Base-by-base conservation (phyloP, 1,140 invertebrate species). In the Armadillidium nasatum region DNA sequence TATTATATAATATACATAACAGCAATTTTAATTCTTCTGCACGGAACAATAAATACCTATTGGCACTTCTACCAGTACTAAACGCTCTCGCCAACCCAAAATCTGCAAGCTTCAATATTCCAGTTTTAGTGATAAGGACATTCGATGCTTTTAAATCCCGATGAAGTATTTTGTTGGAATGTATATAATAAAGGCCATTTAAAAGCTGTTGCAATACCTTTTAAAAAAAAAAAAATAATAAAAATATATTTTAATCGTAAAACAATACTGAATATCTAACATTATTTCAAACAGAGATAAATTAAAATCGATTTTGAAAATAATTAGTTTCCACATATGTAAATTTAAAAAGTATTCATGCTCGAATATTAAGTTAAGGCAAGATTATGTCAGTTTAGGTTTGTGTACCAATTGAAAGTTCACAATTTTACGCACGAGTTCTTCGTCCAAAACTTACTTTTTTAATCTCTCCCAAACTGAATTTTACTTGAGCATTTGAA, bases 181-280 rank as follows among this genome's bases (percentile, higher is more conserved):
- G 96, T 84, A 98, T 98, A 83, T 96, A 98, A 85, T 96, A 98
- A 0, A 99, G 86, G 23, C 97, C 97, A 85, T 98, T 96, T 0
- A 99, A 86, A 46, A 99, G 86, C 84, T 99, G 97, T 84, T 98
- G 94, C 91, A 99, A 96, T 0, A 96, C 94, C 87, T 96, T 69
- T 0, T 60, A 10, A 54, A 10, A 70, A 71, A 76, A 72, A 33
- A n/a, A 67, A 1, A 46, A 44, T 33, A 33, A 33, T 33, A 33
- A 1, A 33, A 33, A 33, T 33, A 33, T 33, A 33, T 33, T 33
- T 33, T 6, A 33, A 33, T 3, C 33, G 33, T 6, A 33, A 33
- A 33, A 3, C 33, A 33, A 33, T n/a, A n/a, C n/a, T n/a, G n/a
- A n/a, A n/a, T n/a, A n/a, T n/a, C n/a, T n/a, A n/a, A n/a, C n/a